phyloP scores from a whole-genome alignment of 2,888 invertebrate species.

The Drosophila vallismaia region DNA sequence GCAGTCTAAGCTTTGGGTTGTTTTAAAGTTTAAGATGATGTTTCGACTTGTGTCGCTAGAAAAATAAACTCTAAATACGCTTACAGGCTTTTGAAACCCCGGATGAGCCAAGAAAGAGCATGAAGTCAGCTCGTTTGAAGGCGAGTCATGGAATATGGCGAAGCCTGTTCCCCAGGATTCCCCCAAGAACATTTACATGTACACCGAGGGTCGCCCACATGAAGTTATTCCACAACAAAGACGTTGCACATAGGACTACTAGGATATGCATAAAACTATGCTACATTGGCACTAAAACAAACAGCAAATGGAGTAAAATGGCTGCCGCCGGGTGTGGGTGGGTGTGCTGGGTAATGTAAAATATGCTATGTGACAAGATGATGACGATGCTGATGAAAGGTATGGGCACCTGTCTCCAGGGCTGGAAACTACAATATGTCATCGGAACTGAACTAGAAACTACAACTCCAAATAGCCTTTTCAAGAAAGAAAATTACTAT shows the following conservation, averaged over 20 bases:
- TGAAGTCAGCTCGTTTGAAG: slow-evolving; percentile 56
- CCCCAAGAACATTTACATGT: slow-evolving; percentile 42
- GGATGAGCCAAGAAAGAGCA: slow-evolving; percentile 36
- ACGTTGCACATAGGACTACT: slow-evolving; percentile 59
- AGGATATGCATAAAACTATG: slow-evolving; percentile 79
- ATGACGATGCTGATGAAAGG: slow-evolving; percentile 57
- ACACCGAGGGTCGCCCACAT: slow-evolving; percentile 28
- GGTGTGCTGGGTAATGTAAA: slow-evolving; percentile 38
- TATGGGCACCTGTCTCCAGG: slow-evolving; percentile 40
- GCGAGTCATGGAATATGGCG: slow-evolving; percentile 10
- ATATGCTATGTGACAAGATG: slow-evolving; percentile 56
- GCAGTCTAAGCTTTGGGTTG: background rate
- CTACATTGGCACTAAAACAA: slow-evolving; percentile 80
- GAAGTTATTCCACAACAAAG: slow-evolving; percentile 49
- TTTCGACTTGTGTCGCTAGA: no score
- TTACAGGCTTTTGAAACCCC: slow-evolving; percentile 51
- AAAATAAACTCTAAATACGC: background rate
- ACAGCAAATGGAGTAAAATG: slow-evolving; percentile 60
- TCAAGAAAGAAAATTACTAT: no score
- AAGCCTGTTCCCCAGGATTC: slow-evolving; percentile 4
- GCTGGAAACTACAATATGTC: slow-evolving; percentile 1
- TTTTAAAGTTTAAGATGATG: background rate
- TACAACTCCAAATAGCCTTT: background rate
- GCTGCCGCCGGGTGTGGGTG: slow-evolving; percentile 37
- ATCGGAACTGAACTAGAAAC: background rate